Conservation (phyloP, 2,113 vertebrate genomes). For the Glaucidium brasilianum region DNA sequence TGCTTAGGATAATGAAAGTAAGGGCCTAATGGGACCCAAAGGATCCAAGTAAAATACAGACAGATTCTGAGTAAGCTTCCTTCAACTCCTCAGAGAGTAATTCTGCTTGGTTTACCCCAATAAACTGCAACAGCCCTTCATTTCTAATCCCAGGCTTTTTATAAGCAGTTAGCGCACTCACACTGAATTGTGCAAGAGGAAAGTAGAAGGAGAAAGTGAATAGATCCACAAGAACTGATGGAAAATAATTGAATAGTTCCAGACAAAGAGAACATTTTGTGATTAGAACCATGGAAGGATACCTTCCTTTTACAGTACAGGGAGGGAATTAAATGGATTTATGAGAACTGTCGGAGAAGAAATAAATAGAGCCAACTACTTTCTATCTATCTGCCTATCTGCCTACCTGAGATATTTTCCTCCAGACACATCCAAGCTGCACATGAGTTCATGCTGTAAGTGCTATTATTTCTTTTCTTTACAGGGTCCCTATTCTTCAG, state of each 20-base stretch:
- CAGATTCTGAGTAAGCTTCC: neutral
- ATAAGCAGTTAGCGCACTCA: neutral
- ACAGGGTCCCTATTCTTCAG: neutral
- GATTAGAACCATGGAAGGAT: neutral
- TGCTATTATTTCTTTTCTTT: neutral
- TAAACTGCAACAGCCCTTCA: neutral
- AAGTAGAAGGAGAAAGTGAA: neutral
- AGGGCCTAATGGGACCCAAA: slow-evolving; percentile 27
- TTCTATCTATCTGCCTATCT: neutral
- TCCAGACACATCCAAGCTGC: neutral
- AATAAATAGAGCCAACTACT: neutral
- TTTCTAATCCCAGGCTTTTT: slow-evolving; percentile 26
- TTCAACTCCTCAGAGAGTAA: slow-evolving; percentile 13
- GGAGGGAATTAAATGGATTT: neutral
- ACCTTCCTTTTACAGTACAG: neutral
- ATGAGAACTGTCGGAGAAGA: neutral
- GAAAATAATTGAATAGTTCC: neutral
- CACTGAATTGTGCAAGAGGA: neutral
- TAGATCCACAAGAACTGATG: neutral
- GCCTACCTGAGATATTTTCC: neutral
- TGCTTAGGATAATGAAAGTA: slow-evolving; percentile 59
- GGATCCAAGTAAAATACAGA: slow-evolving; percentile 1
- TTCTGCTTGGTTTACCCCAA: slow-evolving; percentile 24
- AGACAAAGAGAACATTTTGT: neutral
- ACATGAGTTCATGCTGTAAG: neutral